Percentiles rank a stretch among this genome's conserved stretches.
phyloP scores from a whole-genome alignment of 2,888 invertebrate genomes.

The Isoperla grammatica region DNA sequence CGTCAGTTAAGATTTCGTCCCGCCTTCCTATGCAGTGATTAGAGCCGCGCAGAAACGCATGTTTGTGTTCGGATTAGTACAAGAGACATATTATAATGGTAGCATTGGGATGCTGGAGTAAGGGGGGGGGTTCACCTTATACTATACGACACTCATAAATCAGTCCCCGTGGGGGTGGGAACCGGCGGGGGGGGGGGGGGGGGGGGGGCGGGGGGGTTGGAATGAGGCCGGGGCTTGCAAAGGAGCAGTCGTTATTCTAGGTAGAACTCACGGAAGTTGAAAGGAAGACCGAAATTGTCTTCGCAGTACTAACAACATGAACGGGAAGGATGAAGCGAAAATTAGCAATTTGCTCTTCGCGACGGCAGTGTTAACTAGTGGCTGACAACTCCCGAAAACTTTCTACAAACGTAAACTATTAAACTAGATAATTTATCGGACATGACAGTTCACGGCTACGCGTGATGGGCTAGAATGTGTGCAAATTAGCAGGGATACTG shows the following conservation, averaged over 20 bases:
- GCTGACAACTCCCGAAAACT: slow-evolving; percentile 2
- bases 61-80: too few species aligned
- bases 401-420: background rate
- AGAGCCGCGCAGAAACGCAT: too few species aligned
- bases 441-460: too few species aligned
- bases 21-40: too few species aligned
- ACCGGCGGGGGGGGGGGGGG: slow-evolving; percentile 6
- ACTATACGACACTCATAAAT: slow-evolving; percentile 14
- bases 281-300: slow-evolving; percentile 14
- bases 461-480: background rate
- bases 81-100: too few species aligned
- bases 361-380: background rate
- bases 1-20: too few species aligned
- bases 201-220: slow-evolving; percentile 5
- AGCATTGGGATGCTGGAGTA: background rate
- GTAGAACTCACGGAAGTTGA: slow-evolving; percentile 10
- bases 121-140: slow-evolving; percentile 7
- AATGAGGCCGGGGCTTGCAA: background rate
- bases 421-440: background rate
- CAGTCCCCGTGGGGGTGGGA: background rate
- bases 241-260: slow-evolving; percentile 16
- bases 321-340: slow-evolving; percentile 13
- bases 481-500: too few species aligned
- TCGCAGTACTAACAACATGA: slow-evolving; percentile 7
- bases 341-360: slow-evolving; percentile 11